Evolutionary conservation across 2,888 invertebrate species (phyloP).

Genomic region (Pollenia labialis): DNA sequence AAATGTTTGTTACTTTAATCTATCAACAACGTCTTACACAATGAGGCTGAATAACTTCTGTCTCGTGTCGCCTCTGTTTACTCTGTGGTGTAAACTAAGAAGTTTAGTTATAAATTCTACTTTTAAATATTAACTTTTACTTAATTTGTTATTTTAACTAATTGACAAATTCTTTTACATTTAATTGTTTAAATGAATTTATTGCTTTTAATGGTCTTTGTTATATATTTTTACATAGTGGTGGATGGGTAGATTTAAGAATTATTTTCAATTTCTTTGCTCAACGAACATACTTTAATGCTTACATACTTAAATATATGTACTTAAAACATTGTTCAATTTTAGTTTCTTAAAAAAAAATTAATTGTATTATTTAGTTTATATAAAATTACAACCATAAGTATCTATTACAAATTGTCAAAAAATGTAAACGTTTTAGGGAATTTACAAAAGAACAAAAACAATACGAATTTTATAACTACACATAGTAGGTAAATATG

Average conservation of each 20-base stretch:
- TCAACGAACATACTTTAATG: conserved; percentile 1
- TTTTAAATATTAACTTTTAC: too few species aligned
- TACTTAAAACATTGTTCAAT: not conserved
- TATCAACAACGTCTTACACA: too few species aligned
- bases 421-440: conserved; percentile 68
- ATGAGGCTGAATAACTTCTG: too few species aligned
- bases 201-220: conserved; percentile 15
- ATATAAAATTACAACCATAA: conserved; percentile 36
- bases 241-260: conserved; percentile 55
- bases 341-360: not conserved
- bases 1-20: too few species aligned
- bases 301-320: not conserved
- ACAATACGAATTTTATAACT: conserved; percentile 46
- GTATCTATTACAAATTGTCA: conserved; percentile 37
- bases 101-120: too few species aligned
- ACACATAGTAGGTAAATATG: not conserved
- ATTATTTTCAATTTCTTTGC: not conserved
- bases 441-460: conserved; percentile 70
- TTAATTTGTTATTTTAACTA: too few species aligned
- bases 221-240: conserved; percentile 11
- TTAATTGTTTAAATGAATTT: conserved; percentile 31
- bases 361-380: conserved; percentile 1
- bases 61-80: too few species aligned
- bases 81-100: too few species aligned
- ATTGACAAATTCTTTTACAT: not conserved